Evolutionary conservation across 2,888 invertebrate species (phyloP).

Genomic region (Drosophila algonquin): DNA sequence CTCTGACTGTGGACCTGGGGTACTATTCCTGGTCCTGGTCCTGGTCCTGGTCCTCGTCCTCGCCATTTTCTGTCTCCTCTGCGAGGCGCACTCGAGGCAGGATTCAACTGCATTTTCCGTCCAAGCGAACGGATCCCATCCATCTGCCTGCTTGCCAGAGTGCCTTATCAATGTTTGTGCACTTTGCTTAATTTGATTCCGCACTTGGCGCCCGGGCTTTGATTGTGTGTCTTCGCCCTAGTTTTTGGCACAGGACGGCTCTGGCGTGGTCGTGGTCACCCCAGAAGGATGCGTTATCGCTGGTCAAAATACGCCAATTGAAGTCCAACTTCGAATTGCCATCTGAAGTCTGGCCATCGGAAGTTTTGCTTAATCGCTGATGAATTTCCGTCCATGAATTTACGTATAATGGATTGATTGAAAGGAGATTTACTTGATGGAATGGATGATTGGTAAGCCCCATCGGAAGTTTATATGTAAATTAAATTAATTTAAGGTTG

Average conservation of each 20-base stretch:
- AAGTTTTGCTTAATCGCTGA: not conserved
- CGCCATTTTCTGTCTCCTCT: constrained; percentile 2
- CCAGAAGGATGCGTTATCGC: not conserved
- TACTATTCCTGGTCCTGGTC: constrained; percentile 1
- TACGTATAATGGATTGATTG: not conserved
- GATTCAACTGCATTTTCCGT: constrained; percentile 6
- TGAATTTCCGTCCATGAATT: not conserved
- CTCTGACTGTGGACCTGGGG: not conserved
- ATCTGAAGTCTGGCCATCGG: not conserved
- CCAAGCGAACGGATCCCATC: constrained; percentile 21
- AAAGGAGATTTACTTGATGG: not conserved
- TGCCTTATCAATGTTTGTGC: constrained; percentile 63
- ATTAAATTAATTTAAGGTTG: no score
- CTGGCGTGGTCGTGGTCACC: constrained; percentile 15
- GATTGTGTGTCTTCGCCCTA: constrained; percentile 40
- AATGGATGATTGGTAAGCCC: not conserved
- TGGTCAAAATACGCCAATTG: constrained; percentile 23
- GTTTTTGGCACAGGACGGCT: constrained; percentile 8
- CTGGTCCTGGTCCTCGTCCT: no score
- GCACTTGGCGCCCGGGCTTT: constrained; percentile 43
- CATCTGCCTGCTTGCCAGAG: constrained; percentile 17
- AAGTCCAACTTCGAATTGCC: not conserved
- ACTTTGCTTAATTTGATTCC: constrained; percentile 77
- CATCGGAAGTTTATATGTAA: no score
- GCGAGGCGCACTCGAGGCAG: constrained; percentile 3